Conservation (phyloP, 23 tunicate genomes). For the Corella eumyota region DNA sequence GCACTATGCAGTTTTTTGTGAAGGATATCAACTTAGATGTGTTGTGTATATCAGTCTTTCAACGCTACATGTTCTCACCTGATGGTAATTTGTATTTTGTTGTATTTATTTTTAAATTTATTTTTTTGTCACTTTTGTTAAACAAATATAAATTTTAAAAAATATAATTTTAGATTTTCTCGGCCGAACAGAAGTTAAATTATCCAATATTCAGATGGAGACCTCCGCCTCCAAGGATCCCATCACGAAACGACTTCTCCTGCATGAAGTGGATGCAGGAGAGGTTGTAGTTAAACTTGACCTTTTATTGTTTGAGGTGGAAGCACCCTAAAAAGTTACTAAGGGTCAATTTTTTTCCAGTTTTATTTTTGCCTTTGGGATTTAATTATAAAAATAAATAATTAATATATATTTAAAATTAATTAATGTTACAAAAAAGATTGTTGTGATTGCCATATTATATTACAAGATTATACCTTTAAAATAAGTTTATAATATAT, state of each 20-base stretch:
- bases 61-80: slow-evolving; percentile 79
- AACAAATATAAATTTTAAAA: not conserved
- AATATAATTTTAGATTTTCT: slow-evolving; percentile 37
- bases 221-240: slow-evolving; percentile 60
- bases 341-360: too few relatives aligned
- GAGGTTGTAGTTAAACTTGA: slow-evolving; percentile 86
- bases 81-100: slow-evolving; percentile 37
- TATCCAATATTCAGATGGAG: slow-evolving; percentile 53
- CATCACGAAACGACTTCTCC: slow-evolving; percentile 56
- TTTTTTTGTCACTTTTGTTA: not conserved
- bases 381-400: too few relatives aligned
- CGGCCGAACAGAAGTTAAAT: slow-evolving; percentile 85
- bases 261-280: slow-evolving; percentile 89
- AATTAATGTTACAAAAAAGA: not conserved
- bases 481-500: too few relatives aligned
- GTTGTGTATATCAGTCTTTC: slow-evolving; percentile 71
- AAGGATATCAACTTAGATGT: slow-evolving; percentile 68
- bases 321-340: not conserved
- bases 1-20: slow-evolving; percentile 82
- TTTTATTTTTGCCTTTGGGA: too few relatives aligned
- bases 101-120: not conserved
- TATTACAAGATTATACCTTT: not conserved
- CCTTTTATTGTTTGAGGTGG: slow-evolving; percentile 41
- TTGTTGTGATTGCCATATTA: not conserved
- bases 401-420: too few relatives aligned